Percentiles rank a stretch among this genome's conserved stretches.
These are phyloP conservation scores for Halictus ligatus DNA, from an alignment of 2,888 invertebrate species.

Conservation along the genomic window DNA sequence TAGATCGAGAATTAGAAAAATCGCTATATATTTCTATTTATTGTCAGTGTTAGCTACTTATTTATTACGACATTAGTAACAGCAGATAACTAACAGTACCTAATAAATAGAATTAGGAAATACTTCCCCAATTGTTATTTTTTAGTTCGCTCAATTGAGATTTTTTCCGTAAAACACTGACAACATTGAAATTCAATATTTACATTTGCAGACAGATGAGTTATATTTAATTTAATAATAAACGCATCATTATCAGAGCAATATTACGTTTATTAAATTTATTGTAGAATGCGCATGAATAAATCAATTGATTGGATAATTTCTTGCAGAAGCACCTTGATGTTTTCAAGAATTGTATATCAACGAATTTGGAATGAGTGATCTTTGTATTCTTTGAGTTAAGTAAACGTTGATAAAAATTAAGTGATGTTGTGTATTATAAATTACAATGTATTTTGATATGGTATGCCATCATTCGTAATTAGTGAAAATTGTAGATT, in stretches of 20 bases:
- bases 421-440: too few relatives aligned
- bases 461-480: too few relatives aligned
- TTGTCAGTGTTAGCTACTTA: neutral
- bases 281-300: neutral
- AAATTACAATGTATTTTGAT: neutral
- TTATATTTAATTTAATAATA: neutral
- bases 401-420: neutral
- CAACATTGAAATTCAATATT: neutral
- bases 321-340: neutral
- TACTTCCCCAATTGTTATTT: neutral
- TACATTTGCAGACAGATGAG: neutral
- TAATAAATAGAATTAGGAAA: too few relatives aligned
- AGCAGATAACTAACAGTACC: neutral
- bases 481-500: too few relatives aligned
- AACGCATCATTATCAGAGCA: neutral
- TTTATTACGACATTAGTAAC: neutral
- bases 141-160: neutral
- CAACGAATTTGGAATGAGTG: neutral
- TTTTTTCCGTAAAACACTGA: neutral
- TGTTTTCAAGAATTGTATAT: slow-evolving; percentile 2
- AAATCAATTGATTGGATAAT: neutral
- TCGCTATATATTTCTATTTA: neutral
- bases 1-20: neutral
- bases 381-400: neutral
- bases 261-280: neutral